These are phyloP conservation scores for Cygnus atratus DNA, from an alignment of 2,113 vertebrate genomes.

Conservation along the genomic window DNA sequence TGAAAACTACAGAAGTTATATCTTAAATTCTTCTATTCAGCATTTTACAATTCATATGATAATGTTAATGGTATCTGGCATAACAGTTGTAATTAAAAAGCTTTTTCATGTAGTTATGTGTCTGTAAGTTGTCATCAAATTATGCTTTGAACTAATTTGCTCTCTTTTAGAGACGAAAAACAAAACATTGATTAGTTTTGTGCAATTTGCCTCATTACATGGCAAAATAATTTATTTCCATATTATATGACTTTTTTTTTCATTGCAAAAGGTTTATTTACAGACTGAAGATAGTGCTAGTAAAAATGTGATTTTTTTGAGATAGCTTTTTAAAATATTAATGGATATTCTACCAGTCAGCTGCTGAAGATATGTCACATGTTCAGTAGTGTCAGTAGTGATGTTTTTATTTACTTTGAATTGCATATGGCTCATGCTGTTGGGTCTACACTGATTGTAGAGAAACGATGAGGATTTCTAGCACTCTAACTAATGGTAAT, in stretches of 20 bases:
- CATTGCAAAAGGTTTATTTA: background rate
- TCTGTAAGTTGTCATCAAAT: background rate
- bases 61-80: background rate
- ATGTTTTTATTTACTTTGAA: background rate
- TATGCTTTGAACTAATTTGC: background rate
- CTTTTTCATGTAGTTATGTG: background rate
- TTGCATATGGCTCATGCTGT: background rate
- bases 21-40: background rate
- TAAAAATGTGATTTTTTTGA: background rate
- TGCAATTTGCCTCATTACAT: background rate
- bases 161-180: background rate
- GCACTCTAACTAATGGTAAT: background rate
- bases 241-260: background rate
- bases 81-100: background rate
- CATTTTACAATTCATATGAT: background rate
- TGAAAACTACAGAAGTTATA: background rate
- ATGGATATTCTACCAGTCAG: background rate
- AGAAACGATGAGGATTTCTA: background rate
- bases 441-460: background rate
- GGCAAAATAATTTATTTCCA: background rate
- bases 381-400: background rate
- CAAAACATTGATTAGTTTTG: background rate
- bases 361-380: background rate
- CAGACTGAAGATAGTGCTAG: background rate
- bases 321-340: background rate